A percentile compares a stretch with the other conserved stretches of the same genome.
Conservation (phyloP, 2,797 vertebrate genomes). For the Eleutherodactylus coqui region DNA sequence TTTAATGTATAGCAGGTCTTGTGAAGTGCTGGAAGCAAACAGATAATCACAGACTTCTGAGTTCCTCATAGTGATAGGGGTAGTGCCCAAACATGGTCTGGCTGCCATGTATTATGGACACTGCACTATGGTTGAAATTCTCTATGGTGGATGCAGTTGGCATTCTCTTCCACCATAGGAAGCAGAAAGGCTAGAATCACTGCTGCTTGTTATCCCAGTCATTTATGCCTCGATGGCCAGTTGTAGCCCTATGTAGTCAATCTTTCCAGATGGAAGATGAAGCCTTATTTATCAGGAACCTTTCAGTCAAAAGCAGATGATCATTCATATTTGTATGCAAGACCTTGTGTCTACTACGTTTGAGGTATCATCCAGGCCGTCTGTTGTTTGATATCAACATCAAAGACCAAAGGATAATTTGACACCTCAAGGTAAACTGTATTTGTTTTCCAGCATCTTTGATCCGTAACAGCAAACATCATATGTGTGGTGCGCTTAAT, state of each 20-base stretch:
- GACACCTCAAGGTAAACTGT: slow-evolving; percentile 47
- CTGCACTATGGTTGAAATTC: too few species aligned
- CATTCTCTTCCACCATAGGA: too few species aligned
- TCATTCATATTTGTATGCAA: background rate
- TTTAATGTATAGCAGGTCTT: too few species aligned
- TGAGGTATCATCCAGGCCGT: slow-evolving; percentile 18
- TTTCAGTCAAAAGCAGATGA: slow-evolving; percentile 28
- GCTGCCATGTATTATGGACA: too few species aligned
- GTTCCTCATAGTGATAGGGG: too few species aligned
- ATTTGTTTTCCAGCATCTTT: slow-evolving; percentile 44
- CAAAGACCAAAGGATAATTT: slow-evolving; percentile 46
- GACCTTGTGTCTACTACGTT: slow-evolving; percentile 29
- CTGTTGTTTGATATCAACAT: slow-evolving; percentile 48
- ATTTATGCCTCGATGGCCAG: background rate
- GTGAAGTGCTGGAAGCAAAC: too few species aligned
- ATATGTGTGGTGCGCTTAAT: slow-evolving; percentile 1
- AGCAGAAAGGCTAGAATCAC: too few species aligned
- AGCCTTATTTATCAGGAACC: background rate
- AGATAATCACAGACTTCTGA: too few species aligned
- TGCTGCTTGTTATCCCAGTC: too few species aligned
- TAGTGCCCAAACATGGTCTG: too few species aligned
- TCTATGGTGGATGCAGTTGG: too few species aligned
- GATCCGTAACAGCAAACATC: slow-evolving; percentile 47
- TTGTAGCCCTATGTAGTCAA: background rate
- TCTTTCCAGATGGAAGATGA: too few species aligned